Conservation (phyloP, 2,113 vertebrate species). For the Bubalus kerabau region DNA sequence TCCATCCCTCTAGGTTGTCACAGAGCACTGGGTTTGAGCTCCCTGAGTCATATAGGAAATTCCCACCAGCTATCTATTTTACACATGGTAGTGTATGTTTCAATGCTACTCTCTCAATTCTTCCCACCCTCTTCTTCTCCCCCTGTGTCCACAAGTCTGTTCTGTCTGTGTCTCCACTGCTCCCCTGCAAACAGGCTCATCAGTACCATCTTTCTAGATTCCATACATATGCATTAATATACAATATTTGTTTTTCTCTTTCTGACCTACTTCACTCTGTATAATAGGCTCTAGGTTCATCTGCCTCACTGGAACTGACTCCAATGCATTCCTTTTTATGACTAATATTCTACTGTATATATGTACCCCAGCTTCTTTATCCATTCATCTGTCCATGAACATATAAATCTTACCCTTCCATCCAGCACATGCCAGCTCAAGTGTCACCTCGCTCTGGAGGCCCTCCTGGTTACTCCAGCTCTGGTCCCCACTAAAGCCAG, state of each 20-base stretch:
- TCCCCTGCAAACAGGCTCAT: not conserved
- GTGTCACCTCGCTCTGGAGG: not conserved
- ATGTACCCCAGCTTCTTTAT: not conserved
- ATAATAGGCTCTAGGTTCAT: not conserved
- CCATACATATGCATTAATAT: not conserved
- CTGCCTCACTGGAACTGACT: not conserved
- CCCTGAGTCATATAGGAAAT: not conserved
- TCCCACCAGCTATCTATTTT: not conserved
- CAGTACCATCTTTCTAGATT: not conserved
- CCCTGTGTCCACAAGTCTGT: not conserved
- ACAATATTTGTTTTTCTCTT: not conserved
- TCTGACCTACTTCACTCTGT: not conserved
- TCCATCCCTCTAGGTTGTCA: not conserved
- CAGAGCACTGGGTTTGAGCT: not conserved
- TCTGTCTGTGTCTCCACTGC: not conserved
- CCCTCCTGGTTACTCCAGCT: not conserved
- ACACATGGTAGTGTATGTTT: not conserved
- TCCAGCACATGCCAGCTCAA: not conserved
- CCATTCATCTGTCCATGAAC: not conserved
- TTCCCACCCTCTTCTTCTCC: not conserved
- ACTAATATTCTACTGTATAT: not conserved
- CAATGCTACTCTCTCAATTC: not conserved
- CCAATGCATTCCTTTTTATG: not conserved
- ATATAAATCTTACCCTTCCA: not conserved
- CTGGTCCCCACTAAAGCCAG: fast-evolving